Evolutionary conservation across 2,113 vertebrate genomes (phyloP).

Genomic region (Scomber scombrus): DNA sequence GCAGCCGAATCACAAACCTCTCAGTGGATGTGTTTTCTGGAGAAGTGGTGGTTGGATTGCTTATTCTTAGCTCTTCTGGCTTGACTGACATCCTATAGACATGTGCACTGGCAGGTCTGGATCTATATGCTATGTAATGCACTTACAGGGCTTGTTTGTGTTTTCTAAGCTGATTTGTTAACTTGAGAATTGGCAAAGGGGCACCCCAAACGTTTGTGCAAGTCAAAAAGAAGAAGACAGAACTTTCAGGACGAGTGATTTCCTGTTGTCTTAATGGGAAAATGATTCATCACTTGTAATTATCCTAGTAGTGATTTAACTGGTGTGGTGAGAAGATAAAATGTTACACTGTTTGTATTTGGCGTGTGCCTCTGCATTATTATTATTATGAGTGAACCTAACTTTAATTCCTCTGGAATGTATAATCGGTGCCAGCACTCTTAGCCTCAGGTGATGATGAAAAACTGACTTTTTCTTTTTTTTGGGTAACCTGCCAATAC

Average conservation of each 20-base stretch:
- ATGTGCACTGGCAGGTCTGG: too few relatives aligned
- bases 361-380: constrained; percentile 2
- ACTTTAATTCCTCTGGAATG: constrained; percentile 13
- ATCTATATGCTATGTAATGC: too few relatives aligned
- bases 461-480: neutral
- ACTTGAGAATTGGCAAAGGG: neutral
- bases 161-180: neutral
- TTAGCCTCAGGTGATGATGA: constrained; percentile 35
- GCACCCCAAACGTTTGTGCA: neutral
- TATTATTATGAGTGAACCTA: constrained; percentile 16
- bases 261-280: neutral
- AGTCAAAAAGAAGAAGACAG: neutral
- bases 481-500: constrained; percentile 26
- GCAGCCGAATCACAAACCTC: too few relatives aligned
- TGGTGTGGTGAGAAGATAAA: neutral
- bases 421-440: constrained; percentile 26
- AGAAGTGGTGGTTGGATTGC: too few relatives aligned
- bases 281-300: constrained; percentile 18
- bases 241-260: constrained; percentile 7
- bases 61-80: too few relatives aligned
- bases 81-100: too few relatives aligned
- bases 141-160: too few relatives aligned
- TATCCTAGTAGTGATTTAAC: constrained; percentile 22
- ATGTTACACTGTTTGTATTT: neutral
- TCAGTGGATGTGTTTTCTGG: too few relatives aligned